Evolutionary conservation across 2,113 vertebrate genomes (phyloP).

Genomic region (Neopipo cinnamomea): DNA sequence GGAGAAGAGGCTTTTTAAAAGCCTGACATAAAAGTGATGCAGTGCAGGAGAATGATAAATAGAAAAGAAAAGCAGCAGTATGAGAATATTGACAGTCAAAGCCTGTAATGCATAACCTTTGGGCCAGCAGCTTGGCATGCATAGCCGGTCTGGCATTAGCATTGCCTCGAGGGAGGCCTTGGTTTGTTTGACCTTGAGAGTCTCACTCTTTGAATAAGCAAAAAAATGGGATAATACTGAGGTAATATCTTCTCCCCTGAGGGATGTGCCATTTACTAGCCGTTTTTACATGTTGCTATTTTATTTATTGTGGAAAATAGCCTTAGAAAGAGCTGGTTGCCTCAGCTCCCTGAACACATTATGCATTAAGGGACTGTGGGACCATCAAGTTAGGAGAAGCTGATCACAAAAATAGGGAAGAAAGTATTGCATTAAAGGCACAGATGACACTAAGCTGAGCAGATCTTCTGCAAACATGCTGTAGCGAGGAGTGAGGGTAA

Average conservation of each 20-base stretch:
- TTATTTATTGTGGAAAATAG: constrained; percentile 40
- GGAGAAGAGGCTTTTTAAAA: background rate
- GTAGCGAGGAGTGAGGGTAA: accelerated
- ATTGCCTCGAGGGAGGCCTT: background rate
- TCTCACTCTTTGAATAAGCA: background rate
- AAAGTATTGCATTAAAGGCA: background rate
- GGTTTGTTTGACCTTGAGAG: background rate
- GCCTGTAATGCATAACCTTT: background rate
- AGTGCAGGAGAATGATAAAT: background rate
- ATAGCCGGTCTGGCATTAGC: background rate
- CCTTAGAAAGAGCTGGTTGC: background rate
- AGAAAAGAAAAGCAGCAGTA: background rate
- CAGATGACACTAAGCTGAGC: background rate
- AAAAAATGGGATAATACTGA: constrained; percentile 8
- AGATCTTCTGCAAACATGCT: background rate
- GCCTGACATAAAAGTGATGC: background rate
- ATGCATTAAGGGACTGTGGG: background rate
- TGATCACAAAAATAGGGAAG: background rate
- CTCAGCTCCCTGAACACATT: constrained; percentile 7
- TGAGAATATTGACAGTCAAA: background rate
- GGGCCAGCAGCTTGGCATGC: background rate
- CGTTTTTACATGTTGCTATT: background rate
- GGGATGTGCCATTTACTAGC: background rate
- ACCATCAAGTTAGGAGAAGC: background rate
- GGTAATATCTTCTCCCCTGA: background rate